Evolutionary conservation across 2,113 vertebrate genomes (phyloP), one percentile per base, ranked within the genome.

Genomic region (Eulacestoma nigropectus): DNA sequence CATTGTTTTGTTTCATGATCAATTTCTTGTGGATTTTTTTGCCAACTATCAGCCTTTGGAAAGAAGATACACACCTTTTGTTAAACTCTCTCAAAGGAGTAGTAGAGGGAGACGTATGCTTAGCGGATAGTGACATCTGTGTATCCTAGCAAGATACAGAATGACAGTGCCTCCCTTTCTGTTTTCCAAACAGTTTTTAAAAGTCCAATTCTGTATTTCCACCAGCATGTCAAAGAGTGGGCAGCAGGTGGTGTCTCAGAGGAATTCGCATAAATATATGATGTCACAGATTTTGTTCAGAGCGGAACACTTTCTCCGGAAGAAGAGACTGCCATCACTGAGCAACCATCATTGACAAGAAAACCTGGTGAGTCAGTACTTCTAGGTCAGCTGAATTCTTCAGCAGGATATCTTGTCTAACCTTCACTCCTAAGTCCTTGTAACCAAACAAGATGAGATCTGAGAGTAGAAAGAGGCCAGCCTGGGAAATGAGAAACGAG

Each of bases 261-360:
- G 42, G n/a, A 76, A 59, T 63, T 35, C 8, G 46, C 33, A 32
- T 41, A 44, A 75, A 74, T 52, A 35, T 17, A 41, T 17, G 29
- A 70, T 22, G 30, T 55, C 39, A 20, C 5, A 39, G 20, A 8
- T 46, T 92, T 93, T 88, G 60, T 35, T 83, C 21, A 49, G 47
- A 70, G 62, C 33, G 21, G 55, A 77, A 56, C 0, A 0, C 7
- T 57, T 70, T n/a, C 19, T 87, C n/a, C 39, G 22, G 72, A 47
- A 56, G 64, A 52, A 64, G 44, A 39, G 41, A 10, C 30, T 32
- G 62, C 41, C 1, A 3, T 50, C 62, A 60, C 23, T 15, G 5
- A 63, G 12, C 16, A 72, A 7, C 15, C 27, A 13, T 55, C 0
- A 0, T 42, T 56, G 42, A 52, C 25, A 23, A 64, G 59, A 60